Evolutionary conservation across 2,888 invertebrate genomes (phyloP).

Genomic region (Abrostola triplasia): DNA sequence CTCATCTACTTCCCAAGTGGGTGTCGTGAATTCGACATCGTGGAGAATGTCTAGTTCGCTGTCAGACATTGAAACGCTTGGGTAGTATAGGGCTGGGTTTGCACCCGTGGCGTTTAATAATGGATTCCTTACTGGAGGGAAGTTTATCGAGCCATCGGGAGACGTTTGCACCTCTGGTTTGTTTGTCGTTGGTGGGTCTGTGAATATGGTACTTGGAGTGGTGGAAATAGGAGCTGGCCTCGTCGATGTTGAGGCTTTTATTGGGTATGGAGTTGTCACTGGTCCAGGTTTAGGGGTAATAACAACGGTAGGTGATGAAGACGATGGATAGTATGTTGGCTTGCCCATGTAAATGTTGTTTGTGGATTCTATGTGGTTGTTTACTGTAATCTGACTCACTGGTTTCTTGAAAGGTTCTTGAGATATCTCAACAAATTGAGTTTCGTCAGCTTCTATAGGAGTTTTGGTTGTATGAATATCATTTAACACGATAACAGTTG

Average conservation of each 20-base stretch:
- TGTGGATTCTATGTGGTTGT: slow-evolving; percentile 89
- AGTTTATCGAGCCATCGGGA: slow-evolving; percentile 92
- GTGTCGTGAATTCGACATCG: slow-evolving; percentile 92
- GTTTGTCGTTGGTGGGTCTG: slow-evolving; percentile 76
- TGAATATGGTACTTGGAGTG: slow-evolving; percentile 70
- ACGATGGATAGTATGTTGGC: slow-evolving; percentile 82
- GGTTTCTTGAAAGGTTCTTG: slow-evolving; percentile 87
- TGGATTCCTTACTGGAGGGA: slow-evolving; percentile 95
- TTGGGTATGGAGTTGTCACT: slow-evolving; percentile 76
- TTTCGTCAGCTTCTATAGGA: slow-evolving; percentile 68
- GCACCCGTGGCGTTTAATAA: slow-evolving; percentile 92
- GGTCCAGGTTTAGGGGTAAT: slow-evolving; percentile 91
- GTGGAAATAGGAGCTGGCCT: slow-evolving; percentile 64
- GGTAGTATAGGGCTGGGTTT: slow-evolving; percentile 81
- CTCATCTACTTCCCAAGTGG: slow-evolving; percentile 92
- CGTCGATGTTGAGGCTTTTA: slow-evolving; percentile 61
- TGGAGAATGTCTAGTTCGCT: slow-evolving; percentile 84
- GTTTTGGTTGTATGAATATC: slow-evolving; percentile 75
- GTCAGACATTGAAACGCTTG: slow-evolving; percentile 86
- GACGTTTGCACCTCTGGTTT: slow-evolving; percentile 90
- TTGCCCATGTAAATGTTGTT: slow-evolving; percentile 84
- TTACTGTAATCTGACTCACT: slow-evolving; percentile 87
- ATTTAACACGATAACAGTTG: slow-evolving; percentile 82
- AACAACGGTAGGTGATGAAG: slow-evolving; percentile 89
- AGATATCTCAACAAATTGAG: slow-evolving; percentile 83